Conservation (phyloP, 2,113 vertebrate genomes). For the Bufo gargarizans region DNA sequence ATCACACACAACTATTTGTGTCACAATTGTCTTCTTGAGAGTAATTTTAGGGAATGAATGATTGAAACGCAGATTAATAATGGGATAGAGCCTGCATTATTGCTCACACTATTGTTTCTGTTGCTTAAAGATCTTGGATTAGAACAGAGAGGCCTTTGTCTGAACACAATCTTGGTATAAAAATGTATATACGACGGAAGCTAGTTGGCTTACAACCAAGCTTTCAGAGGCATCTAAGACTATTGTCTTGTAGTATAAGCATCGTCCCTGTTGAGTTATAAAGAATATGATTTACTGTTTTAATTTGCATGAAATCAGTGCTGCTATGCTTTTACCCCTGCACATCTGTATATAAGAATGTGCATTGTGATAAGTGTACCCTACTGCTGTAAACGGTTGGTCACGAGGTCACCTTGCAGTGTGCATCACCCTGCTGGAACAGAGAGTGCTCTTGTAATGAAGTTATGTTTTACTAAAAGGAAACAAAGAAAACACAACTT, state of each 20-base stretch:
- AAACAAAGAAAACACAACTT: too few species aligned
- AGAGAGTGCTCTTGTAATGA: too few species aligned
- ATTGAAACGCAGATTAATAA: conserved; percentile 27
- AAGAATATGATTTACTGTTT: neutral
- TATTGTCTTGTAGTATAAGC: neutral
- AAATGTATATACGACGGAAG: conserved; percentile 70
- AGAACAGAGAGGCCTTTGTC: conserved; percentile 76
- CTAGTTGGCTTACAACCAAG: conserved; percentile 63
- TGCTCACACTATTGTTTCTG: conserved; percentile 78
- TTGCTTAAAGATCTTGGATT: conserved; percentile 62
- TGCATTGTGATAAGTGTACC: too few species aligned
- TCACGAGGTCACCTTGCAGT: too few species aligned
- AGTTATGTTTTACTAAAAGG: too few species aligned
- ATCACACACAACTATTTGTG: conserved; percentile 20
- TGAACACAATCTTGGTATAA: conserved; percentile 66
- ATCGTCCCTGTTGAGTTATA: neutral
- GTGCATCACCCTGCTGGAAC: too few species aligned
- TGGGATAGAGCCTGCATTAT: conserved; percentile 62
- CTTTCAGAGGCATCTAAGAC: conserved; percentile 49
- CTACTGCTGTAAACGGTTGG: too few species aligned
- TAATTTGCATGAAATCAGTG: neutral
- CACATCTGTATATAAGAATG: too few species aligned
- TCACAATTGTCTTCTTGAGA: neutral
- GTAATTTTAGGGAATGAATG: neutral
- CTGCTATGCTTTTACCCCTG: too few species aligned